phyloP scores from a whole-genome alignment of 1,140 invertebrate genomes.

The Aphis craccivora region DNA sequence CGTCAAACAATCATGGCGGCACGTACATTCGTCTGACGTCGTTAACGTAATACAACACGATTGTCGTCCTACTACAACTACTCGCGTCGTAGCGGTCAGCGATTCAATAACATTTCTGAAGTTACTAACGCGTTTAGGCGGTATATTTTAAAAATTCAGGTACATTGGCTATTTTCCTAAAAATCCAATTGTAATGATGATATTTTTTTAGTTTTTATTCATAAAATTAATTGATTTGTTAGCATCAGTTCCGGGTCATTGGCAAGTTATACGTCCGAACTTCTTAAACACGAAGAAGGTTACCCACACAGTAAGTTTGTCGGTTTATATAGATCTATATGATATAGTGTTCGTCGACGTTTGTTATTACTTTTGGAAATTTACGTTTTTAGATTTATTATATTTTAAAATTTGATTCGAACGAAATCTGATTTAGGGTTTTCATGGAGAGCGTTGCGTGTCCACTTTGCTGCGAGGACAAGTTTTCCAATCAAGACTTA shows the following conservation, averaged over 20 bases:
- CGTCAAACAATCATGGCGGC: conserved; percentile 21
- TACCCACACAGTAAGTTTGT: background rate
- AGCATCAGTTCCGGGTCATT: background rate
- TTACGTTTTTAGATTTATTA: background rate
- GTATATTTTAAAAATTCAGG: conserved; percentile 41
- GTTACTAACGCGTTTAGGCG: conserved; percentile 57
- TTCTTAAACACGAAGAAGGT: background rate
- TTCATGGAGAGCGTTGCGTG: conserved; percentile 49
- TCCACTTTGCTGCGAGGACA: conserved; percentile 44
- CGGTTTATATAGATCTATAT: background rate
- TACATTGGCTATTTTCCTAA: background rate
- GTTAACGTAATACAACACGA: background rate
- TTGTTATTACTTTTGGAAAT: background rate
- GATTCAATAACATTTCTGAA: conserved; percentile 44
- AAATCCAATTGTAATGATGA: background rate
- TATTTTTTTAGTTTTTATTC: background rate
- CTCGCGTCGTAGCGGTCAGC: no score
- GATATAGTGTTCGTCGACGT: background rate
- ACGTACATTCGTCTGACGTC: conserved; percentile 26
- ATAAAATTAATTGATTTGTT: background rate
- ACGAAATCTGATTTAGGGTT: background rate
- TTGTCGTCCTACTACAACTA: background rate
- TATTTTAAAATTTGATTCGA: background rate
- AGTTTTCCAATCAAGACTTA: conserved; percentile 34
- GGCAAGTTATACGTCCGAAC: background rate